A percentile compares a stretch with the other conserved stretches of the same genome.
phyloP scores from a whole-genome alignment of 2,888 invertebrate species.

The Thyatira batis region DNA sequence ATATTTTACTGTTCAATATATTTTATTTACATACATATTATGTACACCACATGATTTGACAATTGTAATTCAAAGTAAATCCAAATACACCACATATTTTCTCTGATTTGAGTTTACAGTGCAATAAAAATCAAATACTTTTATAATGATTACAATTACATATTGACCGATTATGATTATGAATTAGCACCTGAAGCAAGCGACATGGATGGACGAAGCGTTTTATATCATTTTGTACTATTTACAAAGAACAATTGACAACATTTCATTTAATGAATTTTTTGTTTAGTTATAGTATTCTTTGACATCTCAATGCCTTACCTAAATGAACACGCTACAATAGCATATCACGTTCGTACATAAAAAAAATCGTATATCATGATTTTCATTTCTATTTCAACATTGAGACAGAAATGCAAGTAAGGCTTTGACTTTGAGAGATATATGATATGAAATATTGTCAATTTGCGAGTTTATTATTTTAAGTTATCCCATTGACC shows the following conservation, averaged over 20 bases:
- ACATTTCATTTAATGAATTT: too few species aligned
- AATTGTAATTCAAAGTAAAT: conserved; percentile 25
- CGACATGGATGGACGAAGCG: conserved; percentile 61
- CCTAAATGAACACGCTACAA: too few species aligned
- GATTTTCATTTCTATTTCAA: too few species aligned
- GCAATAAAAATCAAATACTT: conserved; percentile 15
- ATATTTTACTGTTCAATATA: conserved; percentile 39
- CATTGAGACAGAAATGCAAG: too few species aligned
- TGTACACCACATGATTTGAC: conserved; percentile 67
- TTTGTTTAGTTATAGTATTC: too few species aligned
- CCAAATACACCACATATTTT: conserved; percentile 6
- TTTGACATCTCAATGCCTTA: too few species aligned
- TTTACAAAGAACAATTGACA: conserved; percentile 20
- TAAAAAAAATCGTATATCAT: too few species aligned
- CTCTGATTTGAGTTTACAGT: conserved; percentile 35
- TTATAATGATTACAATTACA: conserved; percentile 21
- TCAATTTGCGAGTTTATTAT: not conserved
- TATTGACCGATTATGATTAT: conserved; percentile 16
- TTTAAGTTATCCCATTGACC: not conserved
- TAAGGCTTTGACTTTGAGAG: too few species aligned
- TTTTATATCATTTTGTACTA: conserved; percentile 51
- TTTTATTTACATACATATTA: conserved; percentile 66
- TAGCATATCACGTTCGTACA: too few species aligned
- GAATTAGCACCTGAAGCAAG: conserved; percentile 63
- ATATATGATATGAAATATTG: too few species aligned